These are phyloP conservation scores for Silurus asotus DNA, from an alignment of 2,113 vertebrate genomes.

Conservation along the genomic window DNA sequence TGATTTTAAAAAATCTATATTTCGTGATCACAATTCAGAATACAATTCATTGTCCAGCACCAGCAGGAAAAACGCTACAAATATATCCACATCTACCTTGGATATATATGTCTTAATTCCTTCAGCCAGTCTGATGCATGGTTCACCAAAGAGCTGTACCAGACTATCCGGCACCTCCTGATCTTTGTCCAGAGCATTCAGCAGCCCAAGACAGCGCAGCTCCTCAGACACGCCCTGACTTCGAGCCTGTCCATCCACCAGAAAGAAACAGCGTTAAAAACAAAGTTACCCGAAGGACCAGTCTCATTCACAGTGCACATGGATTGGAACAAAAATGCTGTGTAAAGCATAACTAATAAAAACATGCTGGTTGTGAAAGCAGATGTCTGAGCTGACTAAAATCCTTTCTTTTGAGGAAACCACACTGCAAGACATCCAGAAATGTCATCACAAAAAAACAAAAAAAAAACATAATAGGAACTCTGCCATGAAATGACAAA, in stretches of 20 bases:
- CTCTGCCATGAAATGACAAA: neutral
- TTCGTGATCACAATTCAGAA: neutral
- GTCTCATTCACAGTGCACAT: neutral
- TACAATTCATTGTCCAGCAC: neutral
- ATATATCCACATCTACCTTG: conserved; percentile 57
- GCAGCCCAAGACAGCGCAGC: conserved; percentile 66
- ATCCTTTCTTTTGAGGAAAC: neutral
- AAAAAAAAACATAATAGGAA: neutral
- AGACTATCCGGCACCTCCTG: conserved; percentile 59
- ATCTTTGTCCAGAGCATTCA: conserved; percentile 64
- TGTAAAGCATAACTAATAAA: neutral
- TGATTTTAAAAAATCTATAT: neutral
- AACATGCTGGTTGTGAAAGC: neutral
- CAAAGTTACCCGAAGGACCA: neutral
- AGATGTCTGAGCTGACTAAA: neutral
- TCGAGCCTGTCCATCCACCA: conserved; percentile 55
- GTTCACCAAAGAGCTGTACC: conserved; percentile 64
- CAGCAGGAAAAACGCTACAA: neutral
- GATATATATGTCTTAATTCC: conserved; percentile 70
- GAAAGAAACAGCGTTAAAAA: neutral
- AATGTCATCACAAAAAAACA: neutral
- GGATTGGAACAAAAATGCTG: neutral
- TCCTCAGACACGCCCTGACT: conserved; percentile 62
- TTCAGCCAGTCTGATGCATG: conserved; percentile 70
- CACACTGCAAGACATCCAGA: neutral